Evolutionary conservation across 1,140 invertebrate species (phyloP), one percentile per base, ranked within the genome.

Genomic region (Drosophila cardini): DNA sequence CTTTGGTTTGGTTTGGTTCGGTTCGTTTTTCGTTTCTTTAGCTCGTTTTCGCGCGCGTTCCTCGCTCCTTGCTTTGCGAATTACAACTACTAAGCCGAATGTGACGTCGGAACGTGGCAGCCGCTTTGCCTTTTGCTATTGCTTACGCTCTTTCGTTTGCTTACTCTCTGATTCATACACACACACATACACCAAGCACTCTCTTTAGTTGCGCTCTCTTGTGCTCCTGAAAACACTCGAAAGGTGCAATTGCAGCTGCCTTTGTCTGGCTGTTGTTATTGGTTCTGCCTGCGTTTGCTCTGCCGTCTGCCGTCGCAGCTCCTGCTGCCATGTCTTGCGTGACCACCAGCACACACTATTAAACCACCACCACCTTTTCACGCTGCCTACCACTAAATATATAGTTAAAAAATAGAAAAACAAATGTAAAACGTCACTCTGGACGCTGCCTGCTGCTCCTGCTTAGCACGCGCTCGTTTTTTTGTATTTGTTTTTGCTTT

Each of bases 211-310:
- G 55, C 52, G 46, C 46, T 60, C 76, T 76, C 30, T 57, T 13
- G 4, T 55, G 36, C 78, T 86, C 82, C 83, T 86, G 79, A 26
- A 26, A 26, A 60, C 55, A 65, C 72, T 58, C 72, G 73, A 87
- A 89, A 89, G 84, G 84, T 89, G 84, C 84, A 89, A 89, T 90
- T 89, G 84, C 84, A 87, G 83, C 83, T 89, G 84, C 84, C 81
- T 84, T 84, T 80, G 78, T 82, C 38, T 72, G 38, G 55, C 13
- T 55, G 45, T 65, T 72, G 18, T 72, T 76, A 64, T 76, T 63
- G 58, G 67, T 71, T 71, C 63, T 38, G 62, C 43, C 60, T 30
- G 52, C 50, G 34, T 32, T 52, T 50, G 69, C 53, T 74, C 69
- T 53, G 46, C 56, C 64, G 46, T 45, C 61, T 32, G 48, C 46